phyloP scores from a whole-genome alignment of 2,888 invertebrate genomes.

The Spodoptera littoralis region DNA sequence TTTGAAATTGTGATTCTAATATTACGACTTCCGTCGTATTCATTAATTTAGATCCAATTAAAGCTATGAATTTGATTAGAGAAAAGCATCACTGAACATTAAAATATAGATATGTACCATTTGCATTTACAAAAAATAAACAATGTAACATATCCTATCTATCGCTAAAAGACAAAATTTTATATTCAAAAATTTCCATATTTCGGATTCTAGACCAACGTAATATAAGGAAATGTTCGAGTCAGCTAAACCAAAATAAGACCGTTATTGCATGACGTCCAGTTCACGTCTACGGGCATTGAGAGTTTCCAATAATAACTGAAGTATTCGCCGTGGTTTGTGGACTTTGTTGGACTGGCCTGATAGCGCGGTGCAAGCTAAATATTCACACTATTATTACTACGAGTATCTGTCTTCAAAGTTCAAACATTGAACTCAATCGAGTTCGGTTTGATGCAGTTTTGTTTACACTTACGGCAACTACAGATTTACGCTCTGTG shows the following conservation, averaged over 20 bases:
- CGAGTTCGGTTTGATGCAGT: conserved; percentile 9
- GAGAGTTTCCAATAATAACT: conserved; percentile 77
- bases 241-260: conserved; percentile 62
- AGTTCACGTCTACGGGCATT: conserved; percentile 63
- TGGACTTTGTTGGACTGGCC: conserved; percentile 51
- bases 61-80: too few species aligned
- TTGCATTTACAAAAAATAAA: conserved; percentile 1
- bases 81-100: too few species aligned
- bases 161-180: neutral
- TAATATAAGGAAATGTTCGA: conserved; percentile 52
- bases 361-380: conserved; percentile 41
- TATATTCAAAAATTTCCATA: conserved; percentile 23
- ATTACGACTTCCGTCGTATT: too few species aligned
- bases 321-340: conserved; percentile 67
- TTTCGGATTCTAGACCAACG: conserved; percentile 30
- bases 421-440: conserved; percentile 32
- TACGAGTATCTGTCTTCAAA: conserved; percentile 25
- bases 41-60: too few species aligned
- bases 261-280: conserved; percentile 66
- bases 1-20: neutral
- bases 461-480: conserved; percentile 16
- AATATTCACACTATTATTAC: conserved; percentile 52
- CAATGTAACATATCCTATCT: conserved; percentile 11
- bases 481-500: conserved; percentile 11
- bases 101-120: too few species aligned